These are phyloP conservation scores for Semotilus atromaculatus DNA, from an alignment of 2,797 vertebrate genomes.

Conservation along the genomic window DNA sequence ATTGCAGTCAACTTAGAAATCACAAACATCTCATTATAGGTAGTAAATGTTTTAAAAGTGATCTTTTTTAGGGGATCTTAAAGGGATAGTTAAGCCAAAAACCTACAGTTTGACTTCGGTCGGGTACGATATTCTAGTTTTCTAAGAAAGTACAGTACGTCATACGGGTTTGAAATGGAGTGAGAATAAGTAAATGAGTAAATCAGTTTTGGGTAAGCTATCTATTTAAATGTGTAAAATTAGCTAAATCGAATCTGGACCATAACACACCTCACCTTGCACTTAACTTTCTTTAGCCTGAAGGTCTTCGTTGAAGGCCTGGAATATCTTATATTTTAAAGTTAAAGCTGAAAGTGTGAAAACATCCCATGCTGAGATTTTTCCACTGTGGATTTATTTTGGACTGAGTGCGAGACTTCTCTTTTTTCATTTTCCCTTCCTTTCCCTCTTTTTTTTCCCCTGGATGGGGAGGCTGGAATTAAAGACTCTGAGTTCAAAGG, in stretches of 20 bases:
- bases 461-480: slow-evolving; percentile 41
- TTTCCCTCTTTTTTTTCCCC: slow-evolving; percentile 13
- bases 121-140: neutral
- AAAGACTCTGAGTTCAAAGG: slow-evolving; percentile 38
- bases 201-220: neutral
- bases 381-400: slow-evolving; percentile 44
- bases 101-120: no score
- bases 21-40: neutral
- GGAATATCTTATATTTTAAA: slow-evolving; percentile 4
- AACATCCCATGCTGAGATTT: slow-evolving; percentile 46
- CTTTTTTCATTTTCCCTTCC: slow-evolving; percentile 17
- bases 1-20: neutral
- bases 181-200: neutral
- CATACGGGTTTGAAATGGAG: neutral
- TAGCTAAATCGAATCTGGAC: neutral
- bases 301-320: slow-evolving; percentile 12
- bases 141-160: neutral
- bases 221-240: neutral
- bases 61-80: neutral
- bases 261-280: neutral
- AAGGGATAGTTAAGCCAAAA: neutral
- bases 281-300: neutral
- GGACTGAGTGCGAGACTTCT: slow-evolving; percentile 32
- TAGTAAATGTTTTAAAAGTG: neutral
- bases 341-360: slow-evolving; percentile 38